These are phyloP conservation scores for Aphaenogaster rudis DNA, from an alignment of 1,140 invertebrate genomes.

Conservation along the genomic window DNA sequence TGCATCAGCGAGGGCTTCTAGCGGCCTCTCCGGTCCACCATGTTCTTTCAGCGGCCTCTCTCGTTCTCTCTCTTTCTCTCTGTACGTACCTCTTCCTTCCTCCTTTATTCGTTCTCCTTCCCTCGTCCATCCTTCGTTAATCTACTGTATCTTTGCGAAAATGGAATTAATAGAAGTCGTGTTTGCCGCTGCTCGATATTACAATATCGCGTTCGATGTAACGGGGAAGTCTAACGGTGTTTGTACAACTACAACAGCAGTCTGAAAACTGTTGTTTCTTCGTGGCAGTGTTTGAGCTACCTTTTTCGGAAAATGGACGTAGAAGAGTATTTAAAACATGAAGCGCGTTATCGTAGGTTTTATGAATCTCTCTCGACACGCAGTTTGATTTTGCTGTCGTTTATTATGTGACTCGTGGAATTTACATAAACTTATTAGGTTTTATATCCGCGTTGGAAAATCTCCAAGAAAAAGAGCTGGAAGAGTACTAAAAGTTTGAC, in stretches of 20 bases:
- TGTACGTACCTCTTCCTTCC: constrained; percentile 8
- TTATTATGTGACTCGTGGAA: background rate
- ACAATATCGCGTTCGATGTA: constrained; percentile 58
- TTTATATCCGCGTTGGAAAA: background rate
- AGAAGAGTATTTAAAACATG: constrained; percentile 41
- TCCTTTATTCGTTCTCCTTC: constrained; percentile 12
- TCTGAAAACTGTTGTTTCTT: constrained; percentile 62
- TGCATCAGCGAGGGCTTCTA: constrained; percentile 67
- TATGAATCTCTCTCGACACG: background rate
- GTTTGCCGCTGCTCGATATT: constrained; percentile 63
- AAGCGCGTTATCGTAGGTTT: background rate
- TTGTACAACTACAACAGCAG: constrained; percentile 49
- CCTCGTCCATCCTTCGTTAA: constrained; percentile 22
- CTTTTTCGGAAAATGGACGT: constrained; percentile 42
- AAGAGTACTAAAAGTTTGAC: background rate
- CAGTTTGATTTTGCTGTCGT: background rate
- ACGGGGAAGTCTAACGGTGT: constrained; percentile 59
- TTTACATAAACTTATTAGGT: constrained; percentile 11
- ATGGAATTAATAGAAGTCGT: constrained; percentile 64
- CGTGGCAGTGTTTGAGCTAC: constrained; percentile 43
- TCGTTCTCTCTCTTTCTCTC: background rate
- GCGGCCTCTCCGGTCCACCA: constrained; percentile 43
- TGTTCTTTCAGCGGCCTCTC: constrained; percentile 36
- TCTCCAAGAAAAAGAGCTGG: background rate
- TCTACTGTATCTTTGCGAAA: constrained; percentile 65